phyloP scores from a whole-genome alignment of 2,797 vertebrate genomes.

The Pantherophis alleghaniensis region DNA sequence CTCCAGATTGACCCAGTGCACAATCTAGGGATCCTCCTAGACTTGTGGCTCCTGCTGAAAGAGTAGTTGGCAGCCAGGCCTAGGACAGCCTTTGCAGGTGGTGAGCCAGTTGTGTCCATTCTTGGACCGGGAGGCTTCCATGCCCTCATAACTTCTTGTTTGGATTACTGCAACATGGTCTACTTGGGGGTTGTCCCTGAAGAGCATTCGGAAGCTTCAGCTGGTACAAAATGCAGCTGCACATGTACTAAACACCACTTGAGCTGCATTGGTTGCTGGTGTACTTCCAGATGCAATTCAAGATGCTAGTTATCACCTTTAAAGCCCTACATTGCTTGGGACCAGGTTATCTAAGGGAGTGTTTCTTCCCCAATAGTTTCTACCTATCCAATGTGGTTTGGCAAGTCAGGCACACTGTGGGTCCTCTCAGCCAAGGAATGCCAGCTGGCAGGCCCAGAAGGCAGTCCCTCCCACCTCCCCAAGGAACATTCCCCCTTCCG shows the following conservation, averaged over 20 bases:
- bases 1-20: not conserved
- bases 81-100: not conserved
- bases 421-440: too few species aligned
- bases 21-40: not conserved
- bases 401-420: too few species aligned
- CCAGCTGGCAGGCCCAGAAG: too few species aligned
- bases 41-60: not conserved
- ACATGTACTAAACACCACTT: not conserved
- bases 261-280: not conserved
- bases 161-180: not conserved
- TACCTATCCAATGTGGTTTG: too few species aligned
- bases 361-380: not conserved
- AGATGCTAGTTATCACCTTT: not conserved
- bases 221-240: not conserved
- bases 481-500: too few species aligned
- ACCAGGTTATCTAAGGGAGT: not conserved
- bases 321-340: not conserved
- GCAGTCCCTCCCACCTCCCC: too few species aligned
- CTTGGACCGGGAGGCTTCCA: not conserved
- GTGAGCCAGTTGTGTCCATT: not conserved
- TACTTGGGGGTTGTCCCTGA: not conserved
- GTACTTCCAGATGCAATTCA: not conserved
- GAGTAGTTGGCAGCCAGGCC: not conserved
- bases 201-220: not conserved
- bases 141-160: not conserved